Evolutionary conservation across 1,140 invertebrate species (phyloP), one percentile per base, ranked within the genome.

Genomic region (Aphelenchoides avenae): DNA sequence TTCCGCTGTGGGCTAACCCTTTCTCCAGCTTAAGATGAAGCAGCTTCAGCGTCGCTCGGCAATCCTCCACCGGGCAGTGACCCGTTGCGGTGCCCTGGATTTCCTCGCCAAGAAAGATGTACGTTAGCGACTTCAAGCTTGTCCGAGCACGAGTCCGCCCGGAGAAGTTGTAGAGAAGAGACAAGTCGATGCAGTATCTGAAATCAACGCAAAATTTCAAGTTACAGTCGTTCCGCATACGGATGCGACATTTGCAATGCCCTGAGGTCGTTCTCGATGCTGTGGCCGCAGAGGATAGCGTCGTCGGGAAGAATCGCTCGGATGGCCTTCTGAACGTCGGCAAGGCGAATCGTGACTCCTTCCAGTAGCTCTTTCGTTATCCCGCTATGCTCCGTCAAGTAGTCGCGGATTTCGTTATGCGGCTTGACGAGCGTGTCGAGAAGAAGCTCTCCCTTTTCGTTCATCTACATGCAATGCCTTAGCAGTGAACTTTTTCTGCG

Each of bases 51-150:
- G 57, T 60, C 4, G 57, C 57, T 26, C 48, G 31, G 13, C 55
- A 54, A 37, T 60, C 57, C 18, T 60, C 43, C 42, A 60, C 39
- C 7, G 57, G 62, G 27, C 57, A 60, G 29, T 60, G 57, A 9
- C 57, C 57, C 6, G 11, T 58, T 3, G 20, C 2, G 9, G 59
- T 27, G 26, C 29, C 27, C 40, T 60, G 57, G 13, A 60, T 60
- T 18, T 60, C n/a, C 18, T 60, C 57, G 22, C 47, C 30, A 5
- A 60, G 41, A 31, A 60, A 60, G 40, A 60, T 60, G 7, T 43
- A 22, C 26, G 57, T 15, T 18, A 60, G 39, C 2, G 57, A 39
- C 30, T 58, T 41, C 27, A 60, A 46, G 20, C 58, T 46, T 20
- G 39, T 63, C 46, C 58, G 27, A 18, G 40, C 26, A 30, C 36